Base-by-base conservation (phyloP, 2,888 invertebrate genomes). In the Shargacucullia verbasci region DNA sequence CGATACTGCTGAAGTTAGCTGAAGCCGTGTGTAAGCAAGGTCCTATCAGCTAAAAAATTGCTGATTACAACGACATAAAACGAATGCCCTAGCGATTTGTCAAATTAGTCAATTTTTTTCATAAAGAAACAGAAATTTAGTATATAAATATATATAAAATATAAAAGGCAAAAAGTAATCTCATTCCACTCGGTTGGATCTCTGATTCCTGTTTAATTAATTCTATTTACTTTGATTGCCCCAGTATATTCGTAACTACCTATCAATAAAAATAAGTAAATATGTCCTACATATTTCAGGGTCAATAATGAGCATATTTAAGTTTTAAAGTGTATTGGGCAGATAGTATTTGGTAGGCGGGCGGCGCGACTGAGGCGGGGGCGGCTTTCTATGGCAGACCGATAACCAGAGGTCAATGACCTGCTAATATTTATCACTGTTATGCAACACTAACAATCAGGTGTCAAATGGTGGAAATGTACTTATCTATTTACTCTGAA, bases 361-460 rank as follows among this genome's bases (percentile, higher is more conserved):
- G 56, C 62, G 73, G 56, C 45, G 40, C 34, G 41, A 29, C 41
- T 61, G 41, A 58, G 75, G 71, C 69, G 74, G 55, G 56, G 43
- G 65, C 57, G 61, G 46, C 58, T 35, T 60, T 58, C 47, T 39
- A 43, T 11, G 33, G 38, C n/a, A 13, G n/a, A 31, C 44, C 35
- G 53, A 59, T 64, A 63, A 61, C 50, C 34, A 53, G 35, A 62
- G 64, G 63, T 77, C 60, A 63, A 56, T 59, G 59, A 66, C 71
- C 45, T 29, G 45, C 41, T 44, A 13, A 44, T 53, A 54, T 59
- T 60, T 61, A 73, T 69, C 63, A 47, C 29, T 45, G 46, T 65
- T 73, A 66, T 61, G 61, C 55, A 69, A 74, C 43, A 50, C 27
- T 54, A 46, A 71, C 56, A 63, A 59, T 66, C 55, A 60, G 52